Percentiles rank a stretch among this genome's conserved stretches.
These are phyloP conservation scores for Drosophila carrolli DNA, from an alignment of 1,140 invertebrate species.

Conservation along the genomic window DNA sequence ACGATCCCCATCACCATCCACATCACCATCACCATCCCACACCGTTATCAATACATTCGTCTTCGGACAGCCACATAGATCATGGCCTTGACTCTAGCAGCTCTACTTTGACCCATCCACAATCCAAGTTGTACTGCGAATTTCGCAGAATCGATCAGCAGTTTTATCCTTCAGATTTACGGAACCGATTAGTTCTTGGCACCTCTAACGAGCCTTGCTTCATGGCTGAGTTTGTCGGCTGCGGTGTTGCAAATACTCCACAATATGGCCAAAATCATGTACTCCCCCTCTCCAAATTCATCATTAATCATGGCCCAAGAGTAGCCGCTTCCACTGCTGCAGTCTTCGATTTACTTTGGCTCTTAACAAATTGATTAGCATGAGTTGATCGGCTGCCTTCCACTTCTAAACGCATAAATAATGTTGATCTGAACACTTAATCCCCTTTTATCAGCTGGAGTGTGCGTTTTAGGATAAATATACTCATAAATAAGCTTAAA, in stretches of 20 bases:
- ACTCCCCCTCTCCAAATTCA: constrained; percentile 25
- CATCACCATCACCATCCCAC: constrained; percentile 12
- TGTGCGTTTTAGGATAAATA: background rate
- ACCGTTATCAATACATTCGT: background rate
- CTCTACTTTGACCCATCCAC: constrained; percentile 5
- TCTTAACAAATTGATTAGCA: constrained; percentile 29
- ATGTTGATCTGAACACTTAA: constrained; percentile 7
- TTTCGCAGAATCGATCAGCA: constrained; percentile 47
- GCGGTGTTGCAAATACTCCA: constrained; percentile 52
- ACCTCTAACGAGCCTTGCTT: constrained; percentile 63
- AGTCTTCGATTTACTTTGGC: constrained; percentile 9
- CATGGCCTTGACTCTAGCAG: constrained; percentile 28
- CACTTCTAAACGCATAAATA: constrained; percentile 4
- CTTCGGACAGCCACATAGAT: constrained; percentile 1
- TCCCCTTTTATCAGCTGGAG: constrained; percentile 18
- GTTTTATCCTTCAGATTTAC: constrained; percentile 62
- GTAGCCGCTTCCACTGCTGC: constrained; percentile 25
- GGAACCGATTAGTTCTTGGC: constrained; percentile 71
- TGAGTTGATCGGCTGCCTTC: constrained; percentile 25
- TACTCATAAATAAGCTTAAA: constrained; percentile 21
- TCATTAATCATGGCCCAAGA: constrained; percentile 64
- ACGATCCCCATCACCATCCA: constrained; percentile 13
- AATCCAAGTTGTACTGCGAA: constrained; percentile 10
- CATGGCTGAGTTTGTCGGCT: constrained; percentile 25
- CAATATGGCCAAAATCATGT: constrained; percentile 11